phyloP scores from a whole-genome alignment of 2,888 invertebrate species.

The Iselma pallidipennis region DNA sequence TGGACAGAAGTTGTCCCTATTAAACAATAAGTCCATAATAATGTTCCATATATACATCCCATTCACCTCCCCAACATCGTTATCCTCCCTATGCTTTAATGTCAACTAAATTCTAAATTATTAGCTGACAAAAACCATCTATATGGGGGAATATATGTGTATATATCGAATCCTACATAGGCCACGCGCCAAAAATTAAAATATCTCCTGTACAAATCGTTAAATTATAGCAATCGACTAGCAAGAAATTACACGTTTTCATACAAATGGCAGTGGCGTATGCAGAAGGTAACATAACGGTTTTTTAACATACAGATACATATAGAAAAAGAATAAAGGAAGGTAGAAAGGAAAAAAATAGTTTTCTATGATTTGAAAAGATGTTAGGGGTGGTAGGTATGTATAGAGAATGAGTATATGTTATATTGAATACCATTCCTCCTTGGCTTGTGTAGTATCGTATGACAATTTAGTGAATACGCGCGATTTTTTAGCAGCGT shows the following conservation, averaged over 20 bases:
- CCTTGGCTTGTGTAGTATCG: slow-evolving; percentile 46
- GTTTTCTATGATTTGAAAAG: slow-evolving; percentile 42
- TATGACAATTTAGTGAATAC: slow-evolving; percentile 50
- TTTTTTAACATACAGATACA: slow-evolving; percentile 38
- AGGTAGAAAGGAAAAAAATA: slow-evolving; percentile 37
- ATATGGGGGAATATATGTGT: background rate
- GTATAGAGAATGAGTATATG: slow-evolving; percentile 39
- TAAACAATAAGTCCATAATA: background rate
- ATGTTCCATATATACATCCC: background rate
- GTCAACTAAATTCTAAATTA: slow-evolving; percentile 7
- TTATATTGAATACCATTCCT: slow-evolving; percentile 21
- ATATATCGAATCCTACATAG: slow-evolving; percentile 6
- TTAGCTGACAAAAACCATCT: slow-evolving; percentile 5
- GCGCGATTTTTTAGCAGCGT: slow-evolving; percentile 50
- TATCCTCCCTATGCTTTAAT: background rate
- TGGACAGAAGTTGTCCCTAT: background rate
- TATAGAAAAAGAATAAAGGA: background rate
- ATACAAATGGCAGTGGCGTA: slow-evolving; percentile 30
- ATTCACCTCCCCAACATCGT: background rate
- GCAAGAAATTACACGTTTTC: slow-evolving; percentile 49
- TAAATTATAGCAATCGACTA: slow-evolving; percentile 52
- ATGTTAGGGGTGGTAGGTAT: slow-evolving; percentile 44
- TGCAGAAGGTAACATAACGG: slow-evolving; percentile 51
- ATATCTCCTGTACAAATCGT: slow-evolving; percentile 50
- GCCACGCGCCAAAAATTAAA: slow-evolving; percentile 55